Percentiles rank a stretch among this genome's conserved stretches.
phyloP scores from a whole-genome alignment of 30 jellyfish, hydroid and myxozoan genomes.

The Pelagia noctiluca region DNA sequence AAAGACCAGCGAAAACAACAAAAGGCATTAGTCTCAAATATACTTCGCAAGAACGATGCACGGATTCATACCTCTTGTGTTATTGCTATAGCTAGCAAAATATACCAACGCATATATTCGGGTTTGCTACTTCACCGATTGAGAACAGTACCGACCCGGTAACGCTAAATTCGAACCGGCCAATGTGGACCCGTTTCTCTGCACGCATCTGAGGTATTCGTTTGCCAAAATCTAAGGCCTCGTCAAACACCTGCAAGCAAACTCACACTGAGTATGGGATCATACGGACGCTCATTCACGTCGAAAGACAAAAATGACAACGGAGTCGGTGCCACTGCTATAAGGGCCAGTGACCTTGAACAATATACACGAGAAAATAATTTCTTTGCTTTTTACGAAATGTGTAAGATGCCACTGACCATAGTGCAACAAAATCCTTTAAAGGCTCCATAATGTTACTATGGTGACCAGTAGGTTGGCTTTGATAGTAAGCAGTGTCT shows the following conservation, averaged over 20 bases:
- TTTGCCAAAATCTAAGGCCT: slow-evolving; percentile 78
- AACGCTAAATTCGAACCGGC: slow-evolving; percentile 79
- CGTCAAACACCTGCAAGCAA: slow-evolving; percentile 80
- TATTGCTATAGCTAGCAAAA: no score
- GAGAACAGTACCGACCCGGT: slow-evolving; percentile 94
- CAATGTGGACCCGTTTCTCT: slow-evolving; percentile 80
- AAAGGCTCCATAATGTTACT: slow-evolving; percentile 86
- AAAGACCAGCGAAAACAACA: no score
- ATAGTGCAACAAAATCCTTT: slow-evolving; percentile 75
- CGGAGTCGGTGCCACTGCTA: slow-evolving; percentile 90
- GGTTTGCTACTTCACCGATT: slow-evolving; percentile 88
- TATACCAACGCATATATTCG: slow-evolving; percentile 66
- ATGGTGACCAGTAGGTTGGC: slow-evolving; percentile 85
- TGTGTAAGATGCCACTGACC: slow-evolving; percentile 76
- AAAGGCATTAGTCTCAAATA: no score
- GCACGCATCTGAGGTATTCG: slow-evolving; percentile 87
- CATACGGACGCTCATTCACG: slow-evolving; percentile 89
- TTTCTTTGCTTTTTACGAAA: slow-evolving; percentile 80
- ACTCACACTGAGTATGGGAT: slow-evolving; percentile 88
- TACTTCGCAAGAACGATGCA: no score
- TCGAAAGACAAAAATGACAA: slow-evolving; percentile 48
- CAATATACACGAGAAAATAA: slow-evolving; percentile 84
- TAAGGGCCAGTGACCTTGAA: slow-evolving; percentile 82
- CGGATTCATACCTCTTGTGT: no score
- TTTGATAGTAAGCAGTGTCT: slow-evolving; percentile 77